Evolutionary conservation across 1,140 invertebrate genomes (phyloP), one percentile per base, ranked within the genome.

Genomic region (Hypsibius dujardini): DNA sequence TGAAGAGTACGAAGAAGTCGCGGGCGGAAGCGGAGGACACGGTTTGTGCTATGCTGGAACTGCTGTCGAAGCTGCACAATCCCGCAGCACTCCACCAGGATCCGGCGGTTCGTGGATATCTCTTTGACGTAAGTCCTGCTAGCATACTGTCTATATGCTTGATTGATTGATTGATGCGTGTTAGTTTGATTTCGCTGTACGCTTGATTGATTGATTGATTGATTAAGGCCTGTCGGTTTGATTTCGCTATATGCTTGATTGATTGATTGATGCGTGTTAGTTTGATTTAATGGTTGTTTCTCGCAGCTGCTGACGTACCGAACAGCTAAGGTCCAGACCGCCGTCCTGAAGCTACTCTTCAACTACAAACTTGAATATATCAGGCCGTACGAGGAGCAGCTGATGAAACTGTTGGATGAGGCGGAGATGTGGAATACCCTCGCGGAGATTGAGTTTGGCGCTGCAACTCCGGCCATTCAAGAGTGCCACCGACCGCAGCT

Each of bases 281-380:
- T n/a, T n/a, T n/a, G n/a, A n/a, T n/a, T n/a, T n/a, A n/a, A n/a
- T n/a, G 50, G 50, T 56, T 56, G n/a, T n/a, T n/a, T n/a, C n/a
- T n/a, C n/a, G 7, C 50, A 92, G 75, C 83, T 95, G 67, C 77
- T 96, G 2, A 84, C 85, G 59, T 86, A 90, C 71, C 87, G 86
- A 75, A 88, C 89, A 79, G 75, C 83, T 0, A 83, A 85, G 2
- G 80, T 95, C 50, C 92, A 95, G 78, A 91, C 88, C 77, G 82
- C 85, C 71, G 88, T 90, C 0, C 80, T 95, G 67, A 87, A 89
- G 76, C 95, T 90, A 78, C 76, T 95, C 1, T 81, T 90, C 71
- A 86, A 86, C 1, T 95, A 93, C 77, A 91, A 89, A 77, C 83
- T 86, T 67, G 87, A 89, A 75, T 85, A 84, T 75, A 74, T 94